phyloP scores from a whole-genome alignment of 2,888 invertebrate species.

The Arrhopalites spinosus region DNA sequence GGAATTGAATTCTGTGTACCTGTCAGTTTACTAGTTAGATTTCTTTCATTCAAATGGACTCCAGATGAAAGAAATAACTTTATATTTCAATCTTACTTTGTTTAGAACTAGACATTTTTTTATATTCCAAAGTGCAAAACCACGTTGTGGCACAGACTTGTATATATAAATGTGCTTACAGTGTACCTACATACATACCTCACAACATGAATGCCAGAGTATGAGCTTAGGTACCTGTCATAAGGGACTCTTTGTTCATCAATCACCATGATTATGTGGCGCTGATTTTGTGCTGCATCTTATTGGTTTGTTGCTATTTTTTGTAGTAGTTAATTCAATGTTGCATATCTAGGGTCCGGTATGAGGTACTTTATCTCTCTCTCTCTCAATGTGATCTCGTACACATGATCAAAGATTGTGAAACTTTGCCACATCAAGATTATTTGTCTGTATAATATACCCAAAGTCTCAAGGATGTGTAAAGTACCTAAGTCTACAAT shows the following conservation, averaged over 20 bases:
- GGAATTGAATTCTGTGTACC: too few species aligned
- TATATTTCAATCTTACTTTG: too few species aligned
- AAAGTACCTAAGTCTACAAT: neutral
- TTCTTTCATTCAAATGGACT: too few species aligned
- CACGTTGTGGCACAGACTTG: too few species aligned
- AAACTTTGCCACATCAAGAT: neutral
- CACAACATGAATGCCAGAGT: neutral
- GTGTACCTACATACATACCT: too few species aligned
- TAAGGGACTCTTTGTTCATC: neutral
- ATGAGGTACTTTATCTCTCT: neutral
- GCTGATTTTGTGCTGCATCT: neutral
- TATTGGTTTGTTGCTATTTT: neutral
- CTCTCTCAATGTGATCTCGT: neutral
- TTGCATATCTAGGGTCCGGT: neutral
- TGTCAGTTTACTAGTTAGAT: too few species aligned
- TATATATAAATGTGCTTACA: neutral
- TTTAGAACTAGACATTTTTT: too few species aligned
- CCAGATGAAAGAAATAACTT: too few species aligned
- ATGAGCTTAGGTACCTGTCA: conserved; percentile 12
- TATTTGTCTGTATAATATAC: neutral
- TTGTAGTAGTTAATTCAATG: neutral
- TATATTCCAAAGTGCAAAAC: too few species aligned
- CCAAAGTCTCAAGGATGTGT: conserved; percentile 2
- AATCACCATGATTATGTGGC: neutral
- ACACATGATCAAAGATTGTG: neutral